Conservation (phyloP, 2,888 invertebrate species). For the Epinotia ramella region DNA sequence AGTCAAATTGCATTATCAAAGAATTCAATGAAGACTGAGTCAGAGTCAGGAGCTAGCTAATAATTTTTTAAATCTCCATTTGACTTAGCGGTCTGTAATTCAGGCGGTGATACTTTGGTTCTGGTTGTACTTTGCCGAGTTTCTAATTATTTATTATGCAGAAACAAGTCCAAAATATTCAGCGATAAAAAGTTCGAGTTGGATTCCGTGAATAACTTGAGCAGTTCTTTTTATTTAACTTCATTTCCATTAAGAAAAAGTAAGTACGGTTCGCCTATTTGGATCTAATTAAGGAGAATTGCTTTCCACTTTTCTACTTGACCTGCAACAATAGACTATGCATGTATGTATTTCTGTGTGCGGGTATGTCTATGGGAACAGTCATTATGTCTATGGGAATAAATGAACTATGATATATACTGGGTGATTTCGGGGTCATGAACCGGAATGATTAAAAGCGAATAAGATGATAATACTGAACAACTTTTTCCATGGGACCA, state of each 20-base stretch:
- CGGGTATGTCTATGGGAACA: not conserved
- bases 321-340: not conserved
- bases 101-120: constrained; percentile 17
- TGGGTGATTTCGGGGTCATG: too few species aligned
- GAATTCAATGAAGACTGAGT: too few species aligned
- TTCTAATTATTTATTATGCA: constrained; percentile 40
- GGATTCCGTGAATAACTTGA: constrained; percentile 37
- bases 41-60: not conserved
- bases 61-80: constrained; percentile 17
- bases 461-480: too few species aligned
- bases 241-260: constrained; percentile 35
- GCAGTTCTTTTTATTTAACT: constrained; percentile 23
- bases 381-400: too few species aligned
- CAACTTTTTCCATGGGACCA: too few species aligned
- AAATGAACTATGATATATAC: too few species aligned
- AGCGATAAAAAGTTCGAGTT: constrained; percentile 31
- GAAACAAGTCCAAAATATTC: constrained; percentile 28
- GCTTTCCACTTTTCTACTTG: constrained; percentile 3
- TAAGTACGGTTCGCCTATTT: constrained; percentile 39
- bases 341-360: not conserved
- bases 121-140: constrained; percentile 20
- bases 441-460: too few species aligned
- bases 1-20: too few species aligned
- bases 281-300: constrained; percentile 32
- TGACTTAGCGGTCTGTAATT: constrained; percentile 23